Percentiles rank a stretch among this genome's conserved stretches.
phyloP scores from a whole-genome alignment of 2,888 invertebrate species.

The Drepana falcataria region DNA sequence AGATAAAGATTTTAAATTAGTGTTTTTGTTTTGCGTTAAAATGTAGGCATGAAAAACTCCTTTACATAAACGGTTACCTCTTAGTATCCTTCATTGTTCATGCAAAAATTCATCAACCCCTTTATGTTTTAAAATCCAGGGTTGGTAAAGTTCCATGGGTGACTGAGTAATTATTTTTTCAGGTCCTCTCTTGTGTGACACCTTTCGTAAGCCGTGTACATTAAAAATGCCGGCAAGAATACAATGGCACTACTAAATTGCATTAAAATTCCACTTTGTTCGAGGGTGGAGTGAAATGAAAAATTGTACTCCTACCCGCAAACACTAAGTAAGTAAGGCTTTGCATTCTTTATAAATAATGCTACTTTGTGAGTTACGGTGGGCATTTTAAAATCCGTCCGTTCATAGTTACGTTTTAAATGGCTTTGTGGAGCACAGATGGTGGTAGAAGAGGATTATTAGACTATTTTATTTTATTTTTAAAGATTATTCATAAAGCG shows the following conservation, averaged over 20 bases:
- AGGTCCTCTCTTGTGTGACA: conserved; percentile 28
- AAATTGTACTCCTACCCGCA: conserved; percentile 35
- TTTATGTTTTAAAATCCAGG: conserved; percentile 1
- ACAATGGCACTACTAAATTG: conserved; percentile 50
- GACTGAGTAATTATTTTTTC: conserved; percentile 28
- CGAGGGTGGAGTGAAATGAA: conserved; percentile 37
- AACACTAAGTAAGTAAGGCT: conserved; percentile 9
- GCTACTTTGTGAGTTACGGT: conserved; percentile 3
- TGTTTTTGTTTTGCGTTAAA: no score
- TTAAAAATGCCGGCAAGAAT: conserved; percentile 31
- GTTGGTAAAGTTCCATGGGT: neutral
- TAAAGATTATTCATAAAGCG: no score
- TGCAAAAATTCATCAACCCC: neutral
- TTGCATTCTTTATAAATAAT: conserved; percentile 15
- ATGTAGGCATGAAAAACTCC: no score
- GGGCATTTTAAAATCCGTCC: neutral
- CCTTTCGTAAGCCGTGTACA: conserved; percentile 35
- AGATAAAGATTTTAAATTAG: no score
- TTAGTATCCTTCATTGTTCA: neutral
- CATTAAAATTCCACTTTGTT: conserved; percentile 60
- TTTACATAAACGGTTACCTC: neutral
- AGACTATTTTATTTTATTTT: neutral
- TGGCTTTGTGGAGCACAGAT: neutral
- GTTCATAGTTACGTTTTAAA: neutral
- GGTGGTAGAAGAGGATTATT: neutral